Base-by-base conservation (phyloP, 2,888 invertebrate species). In the Leptopilina drosophilae region DNA sequence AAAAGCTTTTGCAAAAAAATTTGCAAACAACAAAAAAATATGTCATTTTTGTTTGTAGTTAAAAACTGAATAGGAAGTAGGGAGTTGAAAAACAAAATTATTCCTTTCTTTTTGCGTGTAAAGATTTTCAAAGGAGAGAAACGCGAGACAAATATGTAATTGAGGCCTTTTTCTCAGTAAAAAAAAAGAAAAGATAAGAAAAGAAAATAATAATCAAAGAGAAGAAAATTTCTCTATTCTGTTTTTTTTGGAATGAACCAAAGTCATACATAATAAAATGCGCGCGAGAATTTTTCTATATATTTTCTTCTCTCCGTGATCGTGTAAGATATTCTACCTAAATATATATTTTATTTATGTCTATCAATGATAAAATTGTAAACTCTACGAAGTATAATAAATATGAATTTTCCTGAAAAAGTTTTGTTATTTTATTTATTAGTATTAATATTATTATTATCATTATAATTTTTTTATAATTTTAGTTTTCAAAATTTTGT, bases 311-410 rank as follows among this genome's bases (percentile, higher is more conserved):
- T 83, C 84, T 79, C 81, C 79, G 80, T 87, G 85, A 81, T 79
- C 82, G 80, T 87, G 87, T 87, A 88, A 87, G 80, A 87, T 87
- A 86, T 14, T 20, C 56, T 69, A 69, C 26, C 53, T 73, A 33
- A 73, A 73, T 73, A 83, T 83, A 85, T 84, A 86, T 86, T 86
- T 87, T 87, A 86, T 85, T 86, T 87, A 87, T 86, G 81, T 84
- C 83, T 78, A 20, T 53, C 82, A 76, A 64, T 79, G 76, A 82
- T 79, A 83, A 78, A 82, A 80, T 81, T 84, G 84, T 85, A 85
- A 83, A 82, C 81, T 80, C 84, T 83, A 77, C 80, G 79, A 87
- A 85, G 86, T 85, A 82, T 84, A 87, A 86, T 85, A 86, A 87
- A 73, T 33, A 73, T 56, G 53, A 73, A 73, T 56, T 73, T 73